Evolutionary conservation across 2,113 vertebrate species (phyloP).

Genomic region (Hirundichthys speculiger): DNA sequence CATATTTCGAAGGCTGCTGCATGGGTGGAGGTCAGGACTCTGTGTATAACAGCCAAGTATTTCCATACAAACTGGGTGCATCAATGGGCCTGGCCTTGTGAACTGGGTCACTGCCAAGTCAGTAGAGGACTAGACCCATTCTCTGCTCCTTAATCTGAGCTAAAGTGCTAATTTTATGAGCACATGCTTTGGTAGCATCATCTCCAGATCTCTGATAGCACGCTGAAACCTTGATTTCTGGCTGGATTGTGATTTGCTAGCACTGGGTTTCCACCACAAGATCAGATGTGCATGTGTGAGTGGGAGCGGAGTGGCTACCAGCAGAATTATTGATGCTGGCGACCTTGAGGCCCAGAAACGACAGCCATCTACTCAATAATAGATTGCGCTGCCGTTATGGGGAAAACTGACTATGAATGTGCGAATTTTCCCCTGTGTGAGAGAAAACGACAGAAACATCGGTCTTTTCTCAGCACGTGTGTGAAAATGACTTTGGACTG

Average conservation of each 20-base stretch:
- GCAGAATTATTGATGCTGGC: constrained; percentile 66
- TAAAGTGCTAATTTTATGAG: not conserved
- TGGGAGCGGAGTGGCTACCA: constrained; percentile 31
- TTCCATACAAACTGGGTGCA: no score
- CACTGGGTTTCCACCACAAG: constrained; percentile 24
- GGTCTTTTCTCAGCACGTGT: constrained; percentile 20
- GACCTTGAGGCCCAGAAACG: constrained; percentile 70
- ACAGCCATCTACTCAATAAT: constrained; percentile 66
- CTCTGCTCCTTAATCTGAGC: no score
- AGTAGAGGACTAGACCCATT: no score
- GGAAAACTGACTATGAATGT: constrained; percentile 29
- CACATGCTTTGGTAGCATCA: not conserved
- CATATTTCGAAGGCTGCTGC: no score
- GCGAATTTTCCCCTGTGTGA: constrained; percentile 7
- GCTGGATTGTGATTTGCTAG: constrained; percentile 19
- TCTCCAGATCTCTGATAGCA: not conserved
- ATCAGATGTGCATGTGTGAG: constrained; percentile 15
- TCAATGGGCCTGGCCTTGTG: no score
- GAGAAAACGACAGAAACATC: constrained; percentile 29
- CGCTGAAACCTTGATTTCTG: not conserved
- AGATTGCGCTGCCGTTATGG: constrained; percentile 57
- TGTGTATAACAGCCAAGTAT: no score
- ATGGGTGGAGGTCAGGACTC: no score
- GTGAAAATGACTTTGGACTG: constrained; percentile 14
- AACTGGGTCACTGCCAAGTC: no score